These are phyloP conservation scores for Argyrosomus japonicus DNA, from an alignment of 2,113 vertebrate genomes.

Conservation along the genomic window DNA sequence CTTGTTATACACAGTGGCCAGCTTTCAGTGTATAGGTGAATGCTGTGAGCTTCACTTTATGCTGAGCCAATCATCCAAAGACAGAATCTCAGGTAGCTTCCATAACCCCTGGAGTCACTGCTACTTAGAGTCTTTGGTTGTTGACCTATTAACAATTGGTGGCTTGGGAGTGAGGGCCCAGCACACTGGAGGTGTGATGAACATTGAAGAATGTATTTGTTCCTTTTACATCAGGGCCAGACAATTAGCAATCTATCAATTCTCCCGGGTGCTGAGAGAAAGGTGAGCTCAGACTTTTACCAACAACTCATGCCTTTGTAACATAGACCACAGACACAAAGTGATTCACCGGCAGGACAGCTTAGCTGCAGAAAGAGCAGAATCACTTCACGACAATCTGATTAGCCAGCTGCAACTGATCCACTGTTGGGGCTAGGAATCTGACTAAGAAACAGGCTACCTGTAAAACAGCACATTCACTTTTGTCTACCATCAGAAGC, in stretches of 20 bases:
- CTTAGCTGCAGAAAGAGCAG: slow-evolving; percentile 2
- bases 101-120: not conserved
- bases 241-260: not conserved
- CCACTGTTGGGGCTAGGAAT: not conserved
- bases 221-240: not conserved
- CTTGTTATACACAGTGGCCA: not conserved
- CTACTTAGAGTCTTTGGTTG: not conserved
- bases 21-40: not conserved
- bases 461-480: too few species aligned
- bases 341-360: not conserved
- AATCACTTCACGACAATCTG: not conserved
- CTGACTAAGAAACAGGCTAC: not conserved
- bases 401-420: not conserved
- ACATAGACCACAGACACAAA: not conserved
- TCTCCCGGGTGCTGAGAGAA: not conserved
- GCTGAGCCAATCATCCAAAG: too few species aligned
- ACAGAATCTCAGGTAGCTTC: too few species aligned
- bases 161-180: not conserved
- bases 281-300: not conserved
- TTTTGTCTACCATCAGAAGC: not conserved
- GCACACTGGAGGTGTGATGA: too few species aligned
- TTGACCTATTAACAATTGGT: not conserved
- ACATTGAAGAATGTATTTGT: not conserved
- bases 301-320: not conserved
- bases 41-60: too few species aligned